phyloP scores from a whole-genome alignment of 2,888 invertebrate species.

The Schizotus pectinicornis region DNA sequence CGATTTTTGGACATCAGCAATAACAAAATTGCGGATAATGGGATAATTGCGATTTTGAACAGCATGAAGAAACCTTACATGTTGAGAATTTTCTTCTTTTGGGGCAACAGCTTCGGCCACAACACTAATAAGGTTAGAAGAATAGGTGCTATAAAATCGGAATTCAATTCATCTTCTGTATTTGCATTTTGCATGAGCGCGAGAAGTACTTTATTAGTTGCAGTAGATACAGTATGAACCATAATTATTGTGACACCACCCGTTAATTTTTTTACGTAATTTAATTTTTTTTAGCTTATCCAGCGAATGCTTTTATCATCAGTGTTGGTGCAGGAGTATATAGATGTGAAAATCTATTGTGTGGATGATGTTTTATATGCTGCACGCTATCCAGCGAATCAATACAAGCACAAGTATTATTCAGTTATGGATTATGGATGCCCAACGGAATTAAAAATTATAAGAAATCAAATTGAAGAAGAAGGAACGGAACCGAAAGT shows the following conservation, averaged over 20 bases:
- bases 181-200: too few species aligned
- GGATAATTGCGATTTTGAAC: conserved; percentile 63
- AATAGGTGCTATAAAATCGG: too few species aligned
- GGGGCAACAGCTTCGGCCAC: conserved; percentile 57
- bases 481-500: conserved; percentile 43
- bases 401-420: conserved; percentile 64
- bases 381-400: conserved; percentile 57
- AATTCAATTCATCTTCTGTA: too few species aligned
- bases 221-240: too few species aligned
- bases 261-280: neutral
- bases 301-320: conserved; percentile 54
- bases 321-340: conserved; percentile 55
- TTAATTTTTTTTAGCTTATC: conserved; percentile 51
- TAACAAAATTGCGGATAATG: conserved; percentile 64
- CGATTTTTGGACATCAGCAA: conserved; percentile 64
- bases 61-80: conserved; percentile 63
- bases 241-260: too few species aligned
- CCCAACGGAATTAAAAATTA: conserved; percentile 51
- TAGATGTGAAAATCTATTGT: conserved; percentile 58
- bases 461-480: conserved; percentile 44
- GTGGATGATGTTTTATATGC: conserved; percentile 53
- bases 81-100: conserved; percentile 55
- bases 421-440: conserved; percentile 61
- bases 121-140: conserved; percentile 48
- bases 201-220: too few species aligned